Evolutionary conservation across 2,888 invertebrate genomes (phyloP).

Genomic region (Drosophila gaucha): DNA sequence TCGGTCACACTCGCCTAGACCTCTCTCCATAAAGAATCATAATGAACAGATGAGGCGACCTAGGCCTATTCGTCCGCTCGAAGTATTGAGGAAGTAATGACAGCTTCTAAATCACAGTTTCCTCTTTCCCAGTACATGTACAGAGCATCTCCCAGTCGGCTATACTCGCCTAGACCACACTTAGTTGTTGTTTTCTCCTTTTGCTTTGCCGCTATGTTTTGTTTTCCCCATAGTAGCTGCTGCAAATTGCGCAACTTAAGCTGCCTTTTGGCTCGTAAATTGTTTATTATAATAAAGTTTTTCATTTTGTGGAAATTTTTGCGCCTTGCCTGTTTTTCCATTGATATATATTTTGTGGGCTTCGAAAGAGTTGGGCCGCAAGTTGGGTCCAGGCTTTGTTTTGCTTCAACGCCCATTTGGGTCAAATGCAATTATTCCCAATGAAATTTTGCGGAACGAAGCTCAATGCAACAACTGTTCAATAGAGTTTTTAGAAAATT

Average conservation of each 20-base stretch:
- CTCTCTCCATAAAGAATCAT: too few relatives aligned
- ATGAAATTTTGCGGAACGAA: slow-evolving; percentile 25
- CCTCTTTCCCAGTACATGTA: too few relatives aligned
- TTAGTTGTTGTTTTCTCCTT: too few relatives aligned
- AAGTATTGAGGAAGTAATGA: too few relatives aligned
- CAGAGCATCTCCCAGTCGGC: background rate
- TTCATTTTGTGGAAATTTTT: slow-evolving; percentile 12
- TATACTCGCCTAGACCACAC: background rate
- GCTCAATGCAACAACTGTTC: slow-evolving; percentile 33
- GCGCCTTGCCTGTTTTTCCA: background rate
- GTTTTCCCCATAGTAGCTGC: slow-evolving; percentile 14
- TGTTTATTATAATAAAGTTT: slow-evolving; percentile 49
- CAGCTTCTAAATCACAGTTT: too few relatives aligned
- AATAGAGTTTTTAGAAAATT: slow-evolving; percentile 39
- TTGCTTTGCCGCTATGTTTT: background rate
- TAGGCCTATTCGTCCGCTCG: too few relatives aligned
- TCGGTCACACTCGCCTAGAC: too few relatives aligned
- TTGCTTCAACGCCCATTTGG: slow-evolving; percentile 19
- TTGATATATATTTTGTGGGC: too few relatives aligned
- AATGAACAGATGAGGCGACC: too few relatives aligned
- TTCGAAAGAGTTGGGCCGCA: background rate
- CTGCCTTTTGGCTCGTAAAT: slow-evolving; percentile 31
- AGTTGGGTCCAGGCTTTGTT: slow-evolving; percentile 5
- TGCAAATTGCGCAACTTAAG: slow-evolving; percentile 13
- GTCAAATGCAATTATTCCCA: slow-evolving; percentile 45